Percentiles rank a stretch among this genome's conserved stretches.
These are phyloP conservation scores for Chiloscyllium punctatum DNA, from an alignment of 2,797 vertebrate species.

Conservation along the genomic window DNA sequence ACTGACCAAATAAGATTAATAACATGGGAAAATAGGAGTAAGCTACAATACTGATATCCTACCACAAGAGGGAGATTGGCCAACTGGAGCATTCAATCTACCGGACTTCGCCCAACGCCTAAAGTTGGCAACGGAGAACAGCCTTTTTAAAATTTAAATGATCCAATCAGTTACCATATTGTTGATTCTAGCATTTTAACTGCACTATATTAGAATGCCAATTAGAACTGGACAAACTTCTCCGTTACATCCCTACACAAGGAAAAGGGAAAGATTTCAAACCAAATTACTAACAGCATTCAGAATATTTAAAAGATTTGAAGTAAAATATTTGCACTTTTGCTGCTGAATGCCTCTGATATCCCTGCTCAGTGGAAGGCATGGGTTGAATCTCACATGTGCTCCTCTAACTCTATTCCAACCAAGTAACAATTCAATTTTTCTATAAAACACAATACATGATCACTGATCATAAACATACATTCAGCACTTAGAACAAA, in stretches of 20 bases:
- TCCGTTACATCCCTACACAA: neutral
- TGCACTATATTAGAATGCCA: neutral
- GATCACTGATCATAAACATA: neutral
- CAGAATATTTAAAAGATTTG: neutral
- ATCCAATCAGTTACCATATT: constrained; percentile 12
- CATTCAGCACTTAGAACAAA: neutral
- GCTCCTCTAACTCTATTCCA: neutral
- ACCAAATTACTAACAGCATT: neutral
- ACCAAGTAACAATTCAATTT: neutral
- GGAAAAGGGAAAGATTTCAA: neutral
- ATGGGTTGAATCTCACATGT: neutral
- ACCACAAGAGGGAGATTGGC: constrained; percentile 2
- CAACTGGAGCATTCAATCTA: neutral
- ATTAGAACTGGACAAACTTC: neutral
- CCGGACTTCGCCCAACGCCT: neutral
- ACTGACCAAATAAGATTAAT: neutral
- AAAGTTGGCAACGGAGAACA: neutral
- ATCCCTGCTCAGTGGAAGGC: neutral
- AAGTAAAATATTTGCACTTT: neutral
- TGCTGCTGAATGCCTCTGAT: neutral
- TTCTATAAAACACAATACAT: neutral
- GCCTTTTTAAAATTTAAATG: neutral
- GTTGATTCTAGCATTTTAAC: neutral
- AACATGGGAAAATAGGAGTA: neutral
- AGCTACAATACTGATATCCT: neutral